A percentile compares a stretch with the other conserved stretches of the same genome.
Evolutionary conservation across 2,113 vertebrate species (phyloP).

Genomic region (Patagioenas fasciata): DNA sequence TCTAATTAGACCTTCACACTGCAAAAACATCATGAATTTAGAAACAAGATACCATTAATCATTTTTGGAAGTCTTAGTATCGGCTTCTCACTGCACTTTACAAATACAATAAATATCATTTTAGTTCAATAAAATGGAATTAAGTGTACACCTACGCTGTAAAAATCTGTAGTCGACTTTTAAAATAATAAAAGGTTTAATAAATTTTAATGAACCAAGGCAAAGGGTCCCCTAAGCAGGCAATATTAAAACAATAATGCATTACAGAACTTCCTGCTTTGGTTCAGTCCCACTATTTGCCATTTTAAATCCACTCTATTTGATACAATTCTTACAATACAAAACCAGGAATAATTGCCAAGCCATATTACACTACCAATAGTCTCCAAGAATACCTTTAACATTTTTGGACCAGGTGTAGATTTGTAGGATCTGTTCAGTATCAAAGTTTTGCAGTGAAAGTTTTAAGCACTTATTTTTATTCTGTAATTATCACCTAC

Average conservation of each 20-base stretch:
- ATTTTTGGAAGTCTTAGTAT: neutral
- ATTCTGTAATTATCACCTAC: neutral
- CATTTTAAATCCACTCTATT: neutral
- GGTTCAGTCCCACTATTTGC: neutral
- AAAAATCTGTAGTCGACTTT: neutral
- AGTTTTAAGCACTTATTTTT: neutral
- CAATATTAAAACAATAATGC: neutral
- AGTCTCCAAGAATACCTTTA: neutral
- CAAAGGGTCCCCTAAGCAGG: neutral
- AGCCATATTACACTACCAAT: neutral
- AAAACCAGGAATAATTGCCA: neutral
- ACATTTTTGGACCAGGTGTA: neutral
- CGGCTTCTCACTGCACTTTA: neutral
- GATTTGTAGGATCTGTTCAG: neutral
- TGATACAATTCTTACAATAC: neutral
- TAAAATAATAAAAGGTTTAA: conserved; percentile 10
- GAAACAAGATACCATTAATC: neutral
- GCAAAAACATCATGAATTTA: neutral
- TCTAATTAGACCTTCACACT: neutral
- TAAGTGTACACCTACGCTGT: neutral
- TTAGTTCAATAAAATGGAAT: neutral
- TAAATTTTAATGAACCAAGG: conserved; percentile 10
- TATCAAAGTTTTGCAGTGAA: neutral
- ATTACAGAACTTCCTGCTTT: neutral
- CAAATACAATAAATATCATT: neutral